Base-by-base conservation (phyloP, 2,113 vertebrate genomes). In the Brachypteracias leptosomus region DNA sequence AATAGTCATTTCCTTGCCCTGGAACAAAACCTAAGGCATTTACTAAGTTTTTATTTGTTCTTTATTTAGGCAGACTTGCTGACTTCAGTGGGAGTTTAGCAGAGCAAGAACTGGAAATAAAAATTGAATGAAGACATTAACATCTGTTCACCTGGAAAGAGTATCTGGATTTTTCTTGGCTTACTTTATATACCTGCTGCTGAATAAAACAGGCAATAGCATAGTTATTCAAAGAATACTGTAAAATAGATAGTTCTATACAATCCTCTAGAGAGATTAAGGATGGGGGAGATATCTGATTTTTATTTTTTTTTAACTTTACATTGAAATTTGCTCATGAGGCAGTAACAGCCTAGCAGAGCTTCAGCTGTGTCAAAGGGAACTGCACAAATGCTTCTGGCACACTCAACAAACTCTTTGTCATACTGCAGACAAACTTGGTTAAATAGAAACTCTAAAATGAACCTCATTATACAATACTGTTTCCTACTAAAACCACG, bases 41-140 rank as follows among this genome's bases (percentile, higher is more conserved):
- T 93, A 62, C 47, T 83, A 70, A 54, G 40, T 65, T 76, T 85
- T 80, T 80, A 83, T 92, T 92, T 90, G 63, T 88, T 96, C 63
- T 96, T 96, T 94, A 83, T 81, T 92, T 90, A 93, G 75, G 71
- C 40, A 93, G 73, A 85, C 62, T 95, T 92, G 36, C 85, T 95
- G 82, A 92, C 82, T 97, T 90, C 92, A 83, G 79, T 83, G 55
- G 54, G 63, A 95, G 55, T 83, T 90, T 62, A 83, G 71, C 57
- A 88, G 54, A 80, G 55, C 31, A 83, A 88, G 21, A 89, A 85
- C 22, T 42, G 7, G 79, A 91, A 96, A 88, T 85, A 90, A 92
- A 97, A 94, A 54, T 40, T 84, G 51, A 71, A 79, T 83, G 51
- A 95, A 94, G 67, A 83, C 63, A 93, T 94, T 85, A 92, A 80